Base-by-base conservation (phyloP, 2,797 vertebrate genomes). In the Percopsis omiscomaycus region DNA sequence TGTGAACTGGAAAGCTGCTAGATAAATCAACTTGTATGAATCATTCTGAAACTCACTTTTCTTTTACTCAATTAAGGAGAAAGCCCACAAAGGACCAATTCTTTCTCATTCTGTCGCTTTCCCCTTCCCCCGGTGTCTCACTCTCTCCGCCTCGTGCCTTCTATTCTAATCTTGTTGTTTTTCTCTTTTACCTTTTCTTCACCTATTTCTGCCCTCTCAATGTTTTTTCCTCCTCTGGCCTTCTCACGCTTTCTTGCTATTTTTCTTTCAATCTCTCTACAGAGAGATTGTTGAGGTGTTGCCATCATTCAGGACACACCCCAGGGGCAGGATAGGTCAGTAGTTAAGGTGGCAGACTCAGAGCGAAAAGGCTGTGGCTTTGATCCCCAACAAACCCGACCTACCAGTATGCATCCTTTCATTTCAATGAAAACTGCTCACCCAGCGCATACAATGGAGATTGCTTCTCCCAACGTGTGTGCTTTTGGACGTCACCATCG, bases 21-120 rank as follows among this genome's bases (percentile, higher is more conserved):
- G 86, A 88, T 83, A 83, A 90, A 89, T 89, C 88, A 84, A 84
- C 85, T 85, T 76, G 73, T 76, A 79, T 80, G 86, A 90, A 90
- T 89, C 82, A 83, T 86, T 84, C 80, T 78, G 69, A 89, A 86
- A 83, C 86, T 79, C 79, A 77, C 86, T 89, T 89, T 88, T 89
- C 83, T 84, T 91, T 86, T 84, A 79, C 84, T 86, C 87, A 90
- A 89, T 90, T 90, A 88, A 86, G 72, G 78, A 81, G 78, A 86
- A 84, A 86, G 76, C 77, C 62, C 72, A 73, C 82, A 75, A 81
- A 83, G 82, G 83, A 74, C 71, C 76, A 48, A 48, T 66, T 66
- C 29, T 58, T 47, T 47, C 45, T 16, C 61, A 53, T 71, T 1
- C 64, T 14, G 14, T 42, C 11, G 32, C 45, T 29, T 44, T 22